Evolutionary conservation across 2,113 vertebrate genomes (phyloP).

Genomic region (Thamnophis sirtalis): DNA sequence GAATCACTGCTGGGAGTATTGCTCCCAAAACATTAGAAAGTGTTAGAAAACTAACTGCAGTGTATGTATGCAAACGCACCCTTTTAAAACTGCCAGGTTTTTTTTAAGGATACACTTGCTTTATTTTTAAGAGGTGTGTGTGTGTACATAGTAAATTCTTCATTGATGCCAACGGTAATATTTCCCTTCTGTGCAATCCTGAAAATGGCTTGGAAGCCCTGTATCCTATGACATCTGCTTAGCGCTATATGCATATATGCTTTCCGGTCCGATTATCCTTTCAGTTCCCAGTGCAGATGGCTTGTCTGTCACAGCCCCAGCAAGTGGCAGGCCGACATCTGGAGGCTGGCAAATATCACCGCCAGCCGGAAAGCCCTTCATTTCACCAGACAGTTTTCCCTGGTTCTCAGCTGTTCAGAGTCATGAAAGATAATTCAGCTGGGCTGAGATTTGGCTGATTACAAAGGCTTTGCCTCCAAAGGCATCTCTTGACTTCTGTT

Average conservation of each 20-base stretch:
- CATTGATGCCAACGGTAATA: background rate
- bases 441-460: background rate
- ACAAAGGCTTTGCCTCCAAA: background rate
- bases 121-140: background rate
- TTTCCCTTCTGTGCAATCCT: background rate
- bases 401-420: background rate
- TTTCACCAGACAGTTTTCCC: background rate
- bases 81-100: background rate
- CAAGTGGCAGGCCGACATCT: background rate
- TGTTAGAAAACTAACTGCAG: background rate
- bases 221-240: background rate
- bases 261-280: background rate
- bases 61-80: no score
- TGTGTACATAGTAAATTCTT: background rate
- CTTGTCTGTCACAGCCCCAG: conserved; percentile 6
- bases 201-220: background rate
- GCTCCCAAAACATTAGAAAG: background rate
- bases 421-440: background rate
- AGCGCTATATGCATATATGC: background rate
- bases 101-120: background rate
- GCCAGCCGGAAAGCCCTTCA: background rate
- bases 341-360: background rate
- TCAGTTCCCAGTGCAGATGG: conserved; percentile 1
- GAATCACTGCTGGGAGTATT: background rate
- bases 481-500: background rate